Evolutionary conservation across 2,888 invertebrate species (phyloP), one percentile per base, ranked within the genome.

Genomic region (Rugalucina vietnamica): DNA sequence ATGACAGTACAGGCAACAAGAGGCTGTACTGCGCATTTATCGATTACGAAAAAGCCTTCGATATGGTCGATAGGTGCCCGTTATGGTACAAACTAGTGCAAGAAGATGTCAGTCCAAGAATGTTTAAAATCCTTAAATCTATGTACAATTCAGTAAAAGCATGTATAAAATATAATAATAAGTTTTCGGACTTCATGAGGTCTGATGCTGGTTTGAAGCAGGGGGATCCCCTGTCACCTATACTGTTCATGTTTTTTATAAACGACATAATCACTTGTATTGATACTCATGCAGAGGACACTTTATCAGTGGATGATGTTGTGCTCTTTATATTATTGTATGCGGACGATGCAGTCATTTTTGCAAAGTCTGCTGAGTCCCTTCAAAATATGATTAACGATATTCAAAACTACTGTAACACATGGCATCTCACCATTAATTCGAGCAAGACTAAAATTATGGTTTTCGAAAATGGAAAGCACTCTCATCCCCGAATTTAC

Each of bases 331-430:
- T 37, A 21, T 50, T 74, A 12, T 39, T 76, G 21, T 37, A 34
- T 57, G 76, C 60, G 18, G 76, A 76, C 34, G 76, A 76, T 60
- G 57, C 76, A 12, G 65, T 57, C 24, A 21, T 69, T 18, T 77
- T 77, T 69, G n/a, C 65, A 24, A 77, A 60, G 27, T 65, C 65
- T 10, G n/a, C 29, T 2, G 39, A 43, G 39, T 34, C 69, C 24
- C 39, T 77, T 21, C 39, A 77, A 69, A 8, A 27, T 8, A 32
- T 77, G 32, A 69, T 77, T 18, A 49, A 77, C 32, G 34, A 69
- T 29, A 27, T 76, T n/a, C 29, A 36, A 24, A 18, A 65, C 12
- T 76, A 76, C 39, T 29, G 76, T 34, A 39, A 36, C 18, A n/a
- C 3, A 24, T 60, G 76, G 65, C 12, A 65, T 14, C 21, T 76